Conservation (phyloP, 2,888 invertebrate genomes). For the Camptogramma bilineatum region DNA sequence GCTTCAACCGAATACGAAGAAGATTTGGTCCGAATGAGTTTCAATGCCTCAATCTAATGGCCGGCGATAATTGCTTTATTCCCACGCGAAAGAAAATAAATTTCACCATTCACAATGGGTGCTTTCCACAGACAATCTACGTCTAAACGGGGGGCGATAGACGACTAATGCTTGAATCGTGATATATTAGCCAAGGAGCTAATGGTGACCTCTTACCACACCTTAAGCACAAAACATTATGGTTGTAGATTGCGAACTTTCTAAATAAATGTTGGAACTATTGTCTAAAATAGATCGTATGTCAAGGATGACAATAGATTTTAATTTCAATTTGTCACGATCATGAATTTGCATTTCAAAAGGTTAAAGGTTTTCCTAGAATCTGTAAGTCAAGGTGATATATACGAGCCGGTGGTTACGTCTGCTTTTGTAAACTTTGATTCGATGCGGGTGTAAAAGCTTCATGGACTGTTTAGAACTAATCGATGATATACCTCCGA, state of each 20-base stretch:
- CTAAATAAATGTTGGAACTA: conserved; percentile 61
- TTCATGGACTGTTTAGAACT: conserved; percentile 37
- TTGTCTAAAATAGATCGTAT: conserved; percentile 72
- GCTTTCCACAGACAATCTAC: conserved; percentile 73
- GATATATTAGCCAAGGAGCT: conserved; percentile 71
- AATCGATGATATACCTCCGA: conserved; percentile 23
- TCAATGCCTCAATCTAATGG: conserved; percentile 66
- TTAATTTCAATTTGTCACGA: conserved; percentile 78
- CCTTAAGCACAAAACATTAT: conserved; percentile 49
- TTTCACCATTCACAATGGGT: conserved; percentile 74
- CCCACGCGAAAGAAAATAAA: conserved; percentile 73
- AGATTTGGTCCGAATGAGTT: conserved; percentile 49
- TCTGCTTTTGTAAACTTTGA: conserved; percentile 35
- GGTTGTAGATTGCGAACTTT: conserved; percentile 52
- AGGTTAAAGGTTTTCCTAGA: conserved; percentile 60
- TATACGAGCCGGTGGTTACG: conserved; percentile 34
- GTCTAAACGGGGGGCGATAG: conserved; percentile 71
- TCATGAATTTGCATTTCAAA: conserved; percentile 64
- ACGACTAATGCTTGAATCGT: conserved; percentile 72
- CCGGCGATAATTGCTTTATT: conserved; percentile 73
- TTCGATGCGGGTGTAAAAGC: conserved; percentile 35
- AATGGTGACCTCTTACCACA: conserved; percentile 65
- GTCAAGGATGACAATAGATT: conserved; percentile 74
- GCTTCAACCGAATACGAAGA: conserved; percentile 25
- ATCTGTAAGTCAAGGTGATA: conserved; percentile 61